These are phyloP conservation scores for Misgurnus mizolepis DNA, from an alignment of 2,113 vertebrate genomes.

Conservation along the genomic window DNA sequence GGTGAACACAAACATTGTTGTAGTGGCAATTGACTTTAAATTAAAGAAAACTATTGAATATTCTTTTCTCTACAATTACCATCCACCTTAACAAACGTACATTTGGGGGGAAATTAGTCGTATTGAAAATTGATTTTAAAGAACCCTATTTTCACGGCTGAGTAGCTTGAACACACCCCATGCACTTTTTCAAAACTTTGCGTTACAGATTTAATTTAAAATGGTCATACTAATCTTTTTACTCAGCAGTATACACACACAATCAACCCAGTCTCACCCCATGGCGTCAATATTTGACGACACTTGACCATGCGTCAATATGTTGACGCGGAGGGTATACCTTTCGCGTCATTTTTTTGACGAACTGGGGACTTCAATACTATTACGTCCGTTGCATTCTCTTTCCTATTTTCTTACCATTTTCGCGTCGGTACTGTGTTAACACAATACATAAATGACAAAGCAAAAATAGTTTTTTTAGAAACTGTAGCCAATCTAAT, in stretches of 20 bases:
- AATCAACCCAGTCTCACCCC: no score
- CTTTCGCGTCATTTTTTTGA: no score
- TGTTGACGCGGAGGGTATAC: no score
- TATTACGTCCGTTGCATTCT: no score
- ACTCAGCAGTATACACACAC: background rate
- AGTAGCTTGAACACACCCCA: background rate
- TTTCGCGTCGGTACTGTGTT: no score
- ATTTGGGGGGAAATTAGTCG: background rate
- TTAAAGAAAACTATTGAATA: slow-evolving; percentile 2
- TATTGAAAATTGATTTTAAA: slow-evolving; percentile 8
- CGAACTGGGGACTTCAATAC: no score
- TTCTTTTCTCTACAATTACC: slow-evolving; percentile 16
- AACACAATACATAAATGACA: background rate
- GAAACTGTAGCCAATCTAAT: background rate
- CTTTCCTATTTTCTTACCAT: no score
- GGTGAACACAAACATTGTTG: slow-evolving; percentile 29
- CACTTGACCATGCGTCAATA: no score
- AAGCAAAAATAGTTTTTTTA: background rate
- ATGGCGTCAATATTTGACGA: no score
- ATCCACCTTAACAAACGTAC: slow-evolving; percentile 3
- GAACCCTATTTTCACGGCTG: background rate
- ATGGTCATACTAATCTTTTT: background rate
- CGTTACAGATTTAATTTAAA: slow-evolving; percentile 3
- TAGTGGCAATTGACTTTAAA: slow-evolving; percentile 12
- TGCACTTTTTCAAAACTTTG: slow-evolving; percentile 20